These are phyloP conservation scores for Nephrotoma guestfalica DNA, from an alignment of 2,888 invertebrate species.

Conservation along the genomic window DNA sequence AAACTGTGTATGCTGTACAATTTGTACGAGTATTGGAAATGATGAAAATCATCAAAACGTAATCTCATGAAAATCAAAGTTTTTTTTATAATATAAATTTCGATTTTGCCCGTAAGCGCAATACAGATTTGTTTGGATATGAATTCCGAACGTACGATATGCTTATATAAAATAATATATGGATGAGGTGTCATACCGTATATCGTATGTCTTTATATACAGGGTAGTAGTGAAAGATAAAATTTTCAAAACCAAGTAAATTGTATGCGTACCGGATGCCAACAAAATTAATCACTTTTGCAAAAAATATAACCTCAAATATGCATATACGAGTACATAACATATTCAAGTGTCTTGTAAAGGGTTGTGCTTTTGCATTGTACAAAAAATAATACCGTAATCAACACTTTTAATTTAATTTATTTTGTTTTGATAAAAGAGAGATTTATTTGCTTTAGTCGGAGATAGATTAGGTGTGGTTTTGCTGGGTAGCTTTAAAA, in stretches of 20 bases:
- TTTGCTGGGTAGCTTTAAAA: no score
- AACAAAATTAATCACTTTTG: no score
- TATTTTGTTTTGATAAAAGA: no score
- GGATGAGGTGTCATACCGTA: background rate
- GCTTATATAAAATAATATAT: background rate
- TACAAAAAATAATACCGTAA: no score
- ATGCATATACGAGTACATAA: no score
- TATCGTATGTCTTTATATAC: background rate
- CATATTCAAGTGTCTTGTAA: no score
- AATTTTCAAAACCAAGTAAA: background rate
- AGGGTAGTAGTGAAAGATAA: background rate
- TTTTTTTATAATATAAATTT: background rate
- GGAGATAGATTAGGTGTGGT: no score
- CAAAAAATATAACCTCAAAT: no score
- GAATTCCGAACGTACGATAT: background rate
- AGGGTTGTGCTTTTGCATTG: no score
- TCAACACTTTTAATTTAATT: no score
- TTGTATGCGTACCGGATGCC: no score
- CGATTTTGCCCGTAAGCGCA: background rate
- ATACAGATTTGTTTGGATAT: background rate
- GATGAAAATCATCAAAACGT: background rate
- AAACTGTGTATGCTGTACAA: background rate
- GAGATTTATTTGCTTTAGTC: no score
- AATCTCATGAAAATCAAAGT: background rate
- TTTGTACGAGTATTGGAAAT: background rate